phyloP scores from a whole-genome alignment of 2,113 vertebrate species.

The Laticauda colubrina region DNA sequence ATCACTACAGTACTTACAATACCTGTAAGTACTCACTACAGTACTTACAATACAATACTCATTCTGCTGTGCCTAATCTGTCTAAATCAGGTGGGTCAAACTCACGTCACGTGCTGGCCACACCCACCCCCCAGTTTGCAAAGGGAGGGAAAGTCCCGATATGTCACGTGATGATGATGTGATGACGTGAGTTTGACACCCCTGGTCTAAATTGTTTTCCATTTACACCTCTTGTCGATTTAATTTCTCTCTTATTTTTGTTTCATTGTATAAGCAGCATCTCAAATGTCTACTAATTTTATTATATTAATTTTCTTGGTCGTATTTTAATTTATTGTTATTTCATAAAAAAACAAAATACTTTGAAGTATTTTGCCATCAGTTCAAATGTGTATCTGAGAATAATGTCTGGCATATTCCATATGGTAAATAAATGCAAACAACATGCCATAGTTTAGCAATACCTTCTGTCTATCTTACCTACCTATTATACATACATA shows the following conservation, averaged over 20 bases:
- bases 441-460: background rate
- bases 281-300: background rate
- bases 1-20: background rate
- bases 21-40: too few species aligned
- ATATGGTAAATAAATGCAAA: background rate
- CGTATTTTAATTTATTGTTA: background rate
- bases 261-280: background rate
- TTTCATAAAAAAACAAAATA: background rate
- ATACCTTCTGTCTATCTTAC: background rate
- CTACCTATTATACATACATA: background rate
- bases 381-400: background rate
- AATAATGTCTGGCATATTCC: background rate
- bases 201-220: background rate
- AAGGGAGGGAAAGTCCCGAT: too few species aligned
- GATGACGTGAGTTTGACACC: too few species aligned
- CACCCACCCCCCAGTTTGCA: too few species aligned
- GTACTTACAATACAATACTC: background rate
- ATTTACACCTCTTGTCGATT: background rate
- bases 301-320: background rate
- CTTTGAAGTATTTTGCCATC: background rate
- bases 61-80: background rate
- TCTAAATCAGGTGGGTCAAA: background rate
- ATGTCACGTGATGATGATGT: too few species aligned
- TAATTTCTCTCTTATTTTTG: background rate
- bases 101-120: too few species aligned